Conservation (phyloP, 2,888 invertebrate genomes). For the Drosophila rubida region DNA sequence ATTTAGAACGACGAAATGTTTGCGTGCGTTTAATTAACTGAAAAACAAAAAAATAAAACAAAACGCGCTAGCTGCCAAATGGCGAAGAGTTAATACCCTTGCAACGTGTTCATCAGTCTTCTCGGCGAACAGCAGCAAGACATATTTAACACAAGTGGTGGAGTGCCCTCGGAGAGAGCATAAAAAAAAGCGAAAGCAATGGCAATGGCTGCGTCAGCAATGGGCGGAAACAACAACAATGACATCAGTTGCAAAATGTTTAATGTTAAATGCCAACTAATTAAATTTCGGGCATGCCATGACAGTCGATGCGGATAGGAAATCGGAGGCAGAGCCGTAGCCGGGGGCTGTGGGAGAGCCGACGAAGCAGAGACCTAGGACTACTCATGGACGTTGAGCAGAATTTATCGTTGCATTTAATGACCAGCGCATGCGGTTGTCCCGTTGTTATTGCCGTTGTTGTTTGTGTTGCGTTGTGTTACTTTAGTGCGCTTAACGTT, state of each 20-base stretch:
- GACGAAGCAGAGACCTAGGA: slow-evolving; percentile 9
- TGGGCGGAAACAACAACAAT: slow-evolving; percentile 33
- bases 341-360: neutral
- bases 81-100: slow-evolving; percentile 8
- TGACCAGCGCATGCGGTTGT: slow-evolving; percentile 65
- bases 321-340: slow-evolving; percentile 2
- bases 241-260: slow-evolving; percentile 55
- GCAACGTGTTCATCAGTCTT: neutral
- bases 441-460: slow-evolving; percentile 38
- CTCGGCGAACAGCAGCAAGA: neutral
- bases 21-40: slow-evolving; percentile 80
- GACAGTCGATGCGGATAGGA: slow-evolving; percentile 45
- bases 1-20: slow-evolving; percentile 77
- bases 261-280: slow-evolving; percentile 78
- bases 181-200: slow-evolving; percentile 3
- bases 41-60: slow-evolving; percentile 64
- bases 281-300: slow-evolving; percentile 71
- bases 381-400: slow-evolving; percentile 19
- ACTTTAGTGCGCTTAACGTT: slow-evolving; percentile 43
- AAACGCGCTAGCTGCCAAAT: slow-evolving; percentile 4
- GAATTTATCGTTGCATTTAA: slow-evolving; percentile 77
- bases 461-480: slow-evolving; percentile 18
- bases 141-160: neutral
- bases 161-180: neutral
- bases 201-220: slow-evolving; percentile 38